Percentiles rank a stretch among this genome's conserved stretches.
Evolutionary conservation across 2,888 invertebrate genomes (phyloP).

Genomic region (Tolmerus cingulatus): DNA sequence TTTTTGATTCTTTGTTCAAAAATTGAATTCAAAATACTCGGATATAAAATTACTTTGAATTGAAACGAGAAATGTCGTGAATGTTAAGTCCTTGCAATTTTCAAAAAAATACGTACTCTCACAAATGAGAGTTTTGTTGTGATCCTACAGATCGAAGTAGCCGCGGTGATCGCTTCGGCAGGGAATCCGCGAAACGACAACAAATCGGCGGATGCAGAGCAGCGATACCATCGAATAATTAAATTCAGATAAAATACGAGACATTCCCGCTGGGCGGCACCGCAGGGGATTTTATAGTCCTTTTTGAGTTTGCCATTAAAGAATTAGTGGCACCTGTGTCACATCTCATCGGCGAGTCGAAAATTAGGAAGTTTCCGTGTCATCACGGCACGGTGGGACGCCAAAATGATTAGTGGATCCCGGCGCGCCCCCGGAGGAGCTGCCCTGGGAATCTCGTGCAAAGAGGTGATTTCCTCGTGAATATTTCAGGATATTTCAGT

Average conservation of each 20-base stretch:
- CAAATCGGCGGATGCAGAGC: background rate
- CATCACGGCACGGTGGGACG: constrained; percentile 7
- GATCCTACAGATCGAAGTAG: background rate
- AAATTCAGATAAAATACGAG: constrained; percentile 31
- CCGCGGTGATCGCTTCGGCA: background rate
- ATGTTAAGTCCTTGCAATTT: background rate
- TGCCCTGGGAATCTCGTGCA: background rate
- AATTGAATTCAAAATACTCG: too few species aligned
- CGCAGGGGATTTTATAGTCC: background rate
- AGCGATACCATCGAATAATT: background rate
- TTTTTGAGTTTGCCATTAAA: constrained; percentile 18
- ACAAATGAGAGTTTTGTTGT: background rate
- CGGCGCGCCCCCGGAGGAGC: background rate
- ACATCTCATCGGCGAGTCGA: constrained; percentile 29
- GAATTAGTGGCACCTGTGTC: constrained; percentile 39
- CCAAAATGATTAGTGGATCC: background rate
- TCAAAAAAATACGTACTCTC: background rate
- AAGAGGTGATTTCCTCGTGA: background rate
- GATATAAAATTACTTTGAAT: too few species aligned
- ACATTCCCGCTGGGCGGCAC: constrained; percentile 7
- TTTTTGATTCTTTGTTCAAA: too few species aligned
- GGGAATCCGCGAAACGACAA: background rate
- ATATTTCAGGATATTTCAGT: constrained; percentile 21
- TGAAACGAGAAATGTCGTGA: too few species aligned
- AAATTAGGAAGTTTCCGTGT: constrained; percentile 31